Percentiles rank a stretch among this genome's conserved stretches.
These are phyloP conservation scores for Endotricha flammealis DNA, from an alignment of 2,888 invertebrate species.

Conservation along the genomic window DNA sequence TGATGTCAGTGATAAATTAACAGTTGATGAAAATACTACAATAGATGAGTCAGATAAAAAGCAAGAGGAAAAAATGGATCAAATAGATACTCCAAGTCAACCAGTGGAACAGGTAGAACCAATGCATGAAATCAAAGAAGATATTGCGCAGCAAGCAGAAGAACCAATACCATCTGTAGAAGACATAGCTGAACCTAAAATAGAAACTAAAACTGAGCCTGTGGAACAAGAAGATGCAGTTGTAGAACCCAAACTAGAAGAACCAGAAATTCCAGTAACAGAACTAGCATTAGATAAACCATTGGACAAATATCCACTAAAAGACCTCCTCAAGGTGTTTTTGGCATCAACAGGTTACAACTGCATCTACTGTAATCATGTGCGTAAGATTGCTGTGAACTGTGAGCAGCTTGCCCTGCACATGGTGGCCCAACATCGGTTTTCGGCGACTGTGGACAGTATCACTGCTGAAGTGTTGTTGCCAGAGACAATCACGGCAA, in stretches of 20 bases:
- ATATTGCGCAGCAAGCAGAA: not conserved
- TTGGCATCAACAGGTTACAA: constrained; percentile 81
- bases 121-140: not conserved
- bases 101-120: constrained; percentile 9
- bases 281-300: constrained; percentile 86
- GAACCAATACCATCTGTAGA: constrained; percentile 22
- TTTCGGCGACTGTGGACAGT: constrained; percentile 87
- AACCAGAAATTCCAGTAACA: constrained; percentile 80
- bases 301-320: constrained; percentile 85
- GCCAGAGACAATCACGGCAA: constrained; percentile 83
- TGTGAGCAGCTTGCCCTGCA: constrained; percentile 89
- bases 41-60: constrained; percentile 27
- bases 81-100: constrained; percentile 17
- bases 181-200: constrained; percentile 30
- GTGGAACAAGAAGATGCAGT: constrained; percentile 41
- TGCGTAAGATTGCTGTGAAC: constrained; percentile 89
- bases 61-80: constrained; percentile 17
- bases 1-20: constrained; percentile 80
- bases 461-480: constrained; percentile 86
- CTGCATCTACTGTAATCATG: constrained; percentile 93
- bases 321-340: constrained; percentile 85
- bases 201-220: constrained; percentile 57
- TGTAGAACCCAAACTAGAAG: constrained; percentile 49
- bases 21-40: constrained; percentile 72
- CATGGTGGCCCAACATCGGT: constrained; percentile 87